A percentile compares a stretch with the other conserved stretches of the same genome.
Conservation (phyloP, 2,113 vertebrate species). For the Percina caprodes region DNA sequence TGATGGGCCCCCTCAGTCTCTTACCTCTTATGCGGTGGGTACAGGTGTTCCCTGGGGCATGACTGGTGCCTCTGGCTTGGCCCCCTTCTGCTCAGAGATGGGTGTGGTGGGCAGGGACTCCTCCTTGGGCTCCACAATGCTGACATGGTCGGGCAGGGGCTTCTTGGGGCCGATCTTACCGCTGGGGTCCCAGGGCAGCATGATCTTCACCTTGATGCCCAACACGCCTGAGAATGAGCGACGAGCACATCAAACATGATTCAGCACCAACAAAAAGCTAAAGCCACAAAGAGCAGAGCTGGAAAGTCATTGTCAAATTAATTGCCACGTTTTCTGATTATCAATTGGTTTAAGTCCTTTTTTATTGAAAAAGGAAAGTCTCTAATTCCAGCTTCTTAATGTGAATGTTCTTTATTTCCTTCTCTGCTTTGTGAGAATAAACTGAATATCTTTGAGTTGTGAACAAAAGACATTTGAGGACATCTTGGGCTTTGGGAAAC, state of each 20-base stretch:
- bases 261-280: neutral
- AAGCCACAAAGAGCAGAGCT: neutral
- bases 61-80: slow-evolving; percentile 94
- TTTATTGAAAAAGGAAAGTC: too few species aligned
- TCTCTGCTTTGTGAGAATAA: too few species aligned
- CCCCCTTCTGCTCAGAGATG: slow-evolving; percentile 97
- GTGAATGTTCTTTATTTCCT: too few species aligned
- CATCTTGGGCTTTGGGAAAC: too few species aligned
- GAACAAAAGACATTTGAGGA: too few species aligned
- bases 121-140: slow-evolving; percentile 99
- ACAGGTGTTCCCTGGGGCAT: slow-evolving; percentile 93
- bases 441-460: too few species aligned
- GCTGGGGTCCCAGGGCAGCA: slow-evolving; percentile 99
- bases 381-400: too few species aligned
- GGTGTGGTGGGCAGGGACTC: slow-evolving; percentile 96
- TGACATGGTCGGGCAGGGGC: slow-evolving; percentile 97
- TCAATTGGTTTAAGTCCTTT: too few species aligned
- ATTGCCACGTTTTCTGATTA: too few species aligned
- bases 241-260: neutral
- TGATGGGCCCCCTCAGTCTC: neutral
- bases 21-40: slow-evolving; percentile 89
- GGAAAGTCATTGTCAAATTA: too few species aligned
- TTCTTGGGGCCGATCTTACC: slow-evolving; percentile 99
- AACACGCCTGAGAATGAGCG: slow-evolving; percentile 87
- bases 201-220: slow-evolving; percentile 99